Evolutionary conservation across 2,888 invertebrate genomes (phyloP), one percentile per base, ranked within the genome.

Genomic region (Alitta virens): DNA sequence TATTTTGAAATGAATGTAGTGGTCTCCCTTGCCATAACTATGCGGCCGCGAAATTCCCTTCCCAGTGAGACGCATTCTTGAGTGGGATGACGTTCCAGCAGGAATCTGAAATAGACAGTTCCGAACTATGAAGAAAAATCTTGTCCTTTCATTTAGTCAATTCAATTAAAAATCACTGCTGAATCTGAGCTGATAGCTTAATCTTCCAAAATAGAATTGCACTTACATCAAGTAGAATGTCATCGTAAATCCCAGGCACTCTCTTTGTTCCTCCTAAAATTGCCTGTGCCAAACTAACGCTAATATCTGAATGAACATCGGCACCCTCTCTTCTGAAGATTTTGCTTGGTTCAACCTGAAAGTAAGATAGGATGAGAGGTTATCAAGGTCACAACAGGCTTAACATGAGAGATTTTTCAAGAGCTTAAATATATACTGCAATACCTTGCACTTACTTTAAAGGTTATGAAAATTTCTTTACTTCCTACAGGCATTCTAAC

Each of bases 31-130:
- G 0, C 98, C 97, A 67, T 90, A 88, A 12, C 91, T 89, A 75
- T 93, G 92, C 1, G 97, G 89, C 68, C 92, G 88, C 79, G 93
- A 93, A 82, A 99, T 88, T 0, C 99, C 99, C 83, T 98, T 98
- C 38, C 92, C 90, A 0, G 87, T 86, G 38, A 99, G 82, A 42
- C 92, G 87, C 60, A 99, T 89, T 71, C 88, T 86, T 5, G 89
- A 89, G 82, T 99, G 98, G 0, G 98, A 99, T 0, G 93, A 92
- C 0, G 98, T 98, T 24, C 95, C 93, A 0, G 93, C 88, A 62
- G 90, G 86, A 77, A 99, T 89, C 90, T 94, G 78, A 33, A 70
- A 52, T n/a, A n/a, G n/a, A n/a, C n/a, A n/a, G n/a, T n/a, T n/a
- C n/a, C n/a, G n/a, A n/a, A n/a, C n/a, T n/a, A n/a, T n/a, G n/a